Evolutionary conservation across 2,113 vertebrate species (phyloP).

Genomic region (Cyanistes caeruleus): DNA sequence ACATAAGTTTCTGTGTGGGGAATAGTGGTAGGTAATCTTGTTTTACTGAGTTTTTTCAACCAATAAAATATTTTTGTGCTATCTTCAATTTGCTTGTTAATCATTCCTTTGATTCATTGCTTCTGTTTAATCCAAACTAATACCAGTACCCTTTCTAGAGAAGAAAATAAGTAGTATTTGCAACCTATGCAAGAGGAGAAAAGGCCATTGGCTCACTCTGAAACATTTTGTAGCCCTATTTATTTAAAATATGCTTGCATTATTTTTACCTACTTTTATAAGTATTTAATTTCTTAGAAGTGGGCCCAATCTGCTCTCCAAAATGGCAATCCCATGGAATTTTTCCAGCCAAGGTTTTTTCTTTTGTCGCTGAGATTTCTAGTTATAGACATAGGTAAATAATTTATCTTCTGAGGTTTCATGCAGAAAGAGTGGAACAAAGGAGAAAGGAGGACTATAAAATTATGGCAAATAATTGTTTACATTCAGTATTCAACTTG

Average conservation of each 20-base stretch:
- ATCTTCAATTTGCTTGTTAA: background rate
- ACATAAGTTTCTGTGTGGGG: background rate
- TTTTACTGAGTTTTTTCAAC: background rate
- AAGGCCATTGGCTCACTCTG: background rate
- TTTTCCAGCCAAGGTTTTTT: background rate
- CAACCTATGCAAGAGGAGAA: rapidly evolving
- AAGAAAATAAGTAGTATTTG: background rate
- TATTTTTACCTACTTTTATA: background rate
- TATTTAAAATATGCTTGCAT: background rate
- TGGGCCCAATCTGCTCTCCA: background rate
- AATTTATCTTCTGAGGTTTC: background rate
- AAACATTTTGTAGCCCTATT: background rate
- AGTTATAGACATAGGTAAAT: background rate
- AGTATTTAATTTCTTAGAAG: background rate
- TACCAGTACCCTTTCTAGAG: background rate
- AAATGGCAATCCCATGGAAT: background rate
- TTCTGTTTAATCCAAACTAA: background rate
- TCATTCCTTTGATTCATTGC: background rate
- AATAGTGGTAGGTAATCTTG: background rate
- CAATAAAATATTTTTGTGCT: background rate
- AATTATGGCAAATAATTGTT: background rate
- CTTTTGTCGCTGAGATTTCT: background rate
- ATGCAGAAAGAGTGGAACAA: background rate
- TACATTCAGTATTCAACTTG: background rate
- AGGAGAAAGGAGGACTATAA: background rate